A percentile compares a stretch with the other conserved stretches of the same genome.
These are phyloP conservation scores for Aphidius ervi DNA, from an alignment of 1,140 invertebrate genomes.

Conservation along the genomic window DNA sequence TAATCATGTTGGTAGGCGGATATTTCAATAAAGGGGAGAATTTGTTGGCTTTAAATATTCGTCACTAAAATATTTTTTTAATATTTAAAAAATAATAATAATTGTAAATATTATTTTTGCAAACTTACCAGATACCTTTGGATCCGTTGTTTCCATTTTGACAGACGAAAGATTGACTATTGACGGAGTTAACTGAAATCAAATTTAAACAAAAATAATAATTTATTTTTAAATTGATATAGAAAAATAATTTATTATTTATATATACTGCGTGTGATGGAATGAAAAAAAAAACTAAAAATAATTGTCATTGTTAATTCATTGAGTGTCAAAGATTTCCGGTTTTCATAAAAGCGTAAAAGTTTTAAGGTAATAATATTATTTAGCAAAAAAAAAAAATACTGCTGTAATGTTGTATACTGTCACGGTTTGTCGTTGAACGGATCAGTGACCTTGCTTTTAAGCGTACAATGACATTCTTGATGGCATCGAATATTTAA, in stretches of 20 bases:
- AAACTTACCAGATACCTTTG: constrained; percentile 53
- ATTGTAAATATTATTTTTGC: constrained; percentile 17
- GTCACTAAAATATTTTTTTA: constrained; percentile 1
- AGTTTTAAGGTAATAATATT: not conserved
- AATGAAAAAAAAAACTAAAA: constrained; percentile 13
- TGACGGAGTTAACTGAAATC: constrained; percentile 43
- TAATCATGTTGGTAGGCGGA: constrained; percentile 44
- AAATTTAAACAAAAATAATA: not conserved
- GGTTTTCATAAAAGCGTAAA: constrained; percentile 36
- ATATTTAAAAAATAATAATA: not conserved
- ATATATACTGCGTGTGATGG: too few relatives aligned
- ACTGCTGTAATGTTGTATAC: not conserved
- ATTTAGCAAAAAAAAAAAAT: not conserved
- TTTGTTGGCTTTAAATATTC: constrained; percentile 20
- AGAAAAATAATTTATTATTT: too few relatives aligned
- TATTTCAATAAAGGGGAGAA: constrained; percentile 53
- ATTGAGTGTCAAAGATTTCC: constrained; percentile 26
- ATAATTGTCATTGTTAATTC: constrained; percentile 25
- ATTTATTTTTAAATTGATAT: not conserved
- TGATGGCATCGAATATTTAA: constrained; percentile 40
- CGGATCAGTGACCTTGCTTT: constrained; percentile 43
- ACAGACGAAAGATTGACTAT: constrained; percentile 50
- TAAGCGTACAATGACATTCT: constrained; percentile 35
- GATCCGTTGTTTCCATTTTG: constrained; percentile 50
- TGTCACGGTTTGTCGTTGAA: not conserved